Evolutionary conservation across 1,140 invertebrate species (phyloP), one percentile per base, ranked within the genome.

Genomic region (Drosophila cardini): DNA sequence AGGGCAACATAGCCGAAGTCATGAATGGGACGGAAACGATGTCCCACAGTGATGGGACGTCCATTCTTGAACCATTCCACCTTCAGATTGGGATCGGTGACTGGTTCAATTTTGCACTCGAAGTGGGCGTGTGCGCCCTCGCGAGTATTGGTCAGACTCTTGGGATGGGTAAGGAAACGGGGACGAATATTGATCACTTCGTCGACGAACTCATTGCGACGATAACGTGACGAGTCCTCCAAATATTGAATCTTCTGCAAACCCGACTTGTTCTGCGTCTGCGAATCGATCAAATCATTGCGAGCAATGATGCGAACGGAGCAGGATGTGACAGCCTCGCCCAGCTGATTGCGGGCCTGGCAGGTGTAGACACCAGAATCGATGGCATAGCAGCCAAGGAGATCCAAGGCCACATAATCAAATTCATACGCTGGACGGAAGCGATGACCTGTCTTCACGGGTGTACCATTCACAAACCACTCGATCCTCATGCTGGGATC

Each of bases 341-440:
- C 98, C 16, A 98, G 93, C 91, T 97, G 96, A 92, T 98, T 99
- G 60, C 95, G 95, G 1, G 98, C 98, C 92, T 97, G 96, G 83
- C 97, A 98, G 5, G 97, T 98, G 90, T 98, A 99, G 0, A 99
- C 96, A 13, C 99, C 99, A 18, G 97, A 98, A 92, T 99, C 99
- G 90, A 98, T 97, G 36, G 98, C 97, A 91, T 99, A 99, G 4
- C 98, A 98, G 78, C 97, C 98, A 2, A 99, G 93, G 32, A 99
- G 95, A 92, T 99, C 98, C 26, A 99, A 93, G 36, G 98, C 97
- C 6, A 99, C 98, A 91, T 99, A 99, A 91, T 99, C 98, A 92
- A 99, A 99, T 93, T 99, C 98, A 92, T 99, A 97, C 2, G 97
- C 96, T 48, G 98, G 98, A 92, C 97, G 95, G 93, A 99, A 99